Conservation (phyloP, 1,140 invertebrate species). For the Habropoda laboriosa region DNA sequence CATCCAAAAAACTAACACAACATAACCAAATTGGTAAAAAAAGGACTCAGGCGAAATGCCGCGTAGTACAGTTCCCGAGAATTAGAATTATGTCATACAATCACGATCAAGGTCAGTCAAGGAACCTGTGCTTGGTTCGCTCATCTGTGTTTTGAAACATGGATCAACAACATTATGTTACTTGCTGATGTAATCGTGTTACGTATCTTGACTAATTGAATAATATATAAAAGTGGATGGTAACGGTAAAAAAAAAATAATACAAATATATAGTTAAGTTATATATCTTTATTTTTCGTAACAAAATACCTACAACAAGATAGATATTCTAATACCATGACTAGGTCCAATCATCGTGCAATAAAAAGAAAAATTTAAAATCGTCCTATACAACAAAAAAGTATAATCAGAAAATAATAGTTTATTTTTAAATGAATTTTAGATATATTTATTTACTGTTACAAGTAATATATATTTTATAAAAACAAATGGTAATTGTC, state of each 20-base stretch:
- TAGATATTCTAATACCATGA: background rate
- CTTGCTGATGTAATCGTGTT: background rate
- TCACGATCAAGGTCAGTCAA: constrained; percentile 26
- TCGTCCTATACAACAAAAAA: background rate
- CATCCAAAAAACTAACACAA: background rate
- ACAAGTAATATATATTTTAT: background rate
- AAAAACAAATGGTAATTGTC: background rate
- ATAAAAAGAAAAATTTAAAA: background rate
- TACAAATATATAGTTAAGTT: background rate
- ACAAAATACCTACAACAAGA: background rate
- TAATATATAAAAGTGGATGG: background rate
- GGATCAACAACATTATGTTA: background rate
- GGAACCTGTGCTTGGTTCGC: background rate
- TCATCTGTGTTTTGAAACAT: background rate
- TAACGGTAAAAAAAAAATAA: background rate
- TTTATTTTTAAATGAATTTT: no score
- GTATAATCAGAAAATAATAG: no score
- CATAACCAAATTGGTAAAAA: background rate
- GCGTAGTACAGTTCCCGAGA: background rate
- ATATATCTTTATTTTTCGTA: background rate
- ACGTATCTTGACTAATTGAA: background rate
- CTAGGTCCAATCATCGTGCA: background rate
- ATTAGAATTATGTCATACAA: constrained; percentile 29
- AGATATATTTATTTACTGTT: background rate
- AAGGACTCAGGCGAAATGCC: no score